A percentile compares a stretch with the other conserved stretches of the same genome.
Evolutionary conservation across 2,888 invertebrate species (phyloP).

Genomic region (Plagodis pulveraria): DNA sequence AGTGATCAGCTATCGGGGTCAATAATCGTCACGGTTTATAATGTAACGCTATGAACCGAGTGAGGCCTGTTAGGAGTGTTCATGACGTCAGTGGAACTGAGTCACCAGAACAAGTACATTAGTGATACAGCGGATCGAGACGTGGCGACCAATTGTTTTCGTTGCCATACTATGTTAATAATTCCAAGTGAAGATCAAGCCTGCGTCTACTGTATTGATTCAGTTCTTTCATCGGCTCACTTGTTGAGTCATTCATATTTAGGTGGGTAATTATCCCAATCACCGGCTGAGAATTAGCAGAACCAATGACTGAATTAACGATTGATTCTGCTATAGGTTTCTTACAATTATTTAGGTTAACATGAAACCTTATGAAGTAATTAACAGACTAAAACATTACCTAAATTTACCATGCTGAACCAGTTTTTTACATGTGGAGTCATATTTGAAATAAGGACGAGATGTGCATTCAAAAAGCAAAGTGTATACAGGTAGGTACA

Average conservation of each 20-base stretch:
- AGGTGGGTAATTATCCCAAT: slow-evolving; percentile 2
- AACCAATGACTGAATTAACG: no score
- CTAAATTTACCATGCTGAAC: no score
- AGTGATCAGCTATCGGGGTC: slow-evolving; percentile 47
- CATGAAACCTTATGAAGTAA: no score
- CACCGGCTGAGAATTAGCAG: no score
- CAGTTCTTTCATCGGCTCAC: slow-evolving; percentile 12
- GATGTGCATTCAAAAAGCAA: no score
- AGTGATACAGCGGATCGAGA: slow-evolving; percentile 54
- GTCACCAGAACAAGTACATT: slow-evolving; percentile 55
- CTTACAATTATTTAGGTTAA: no score
- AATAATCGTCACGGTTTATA: slow-evolving; percentile 56
- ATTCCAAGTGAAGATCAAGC: slow-evolving; percentile 39
- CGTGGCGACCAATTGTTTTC: slow-evolving; percentile 59
- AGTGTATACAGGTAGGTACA: no score
- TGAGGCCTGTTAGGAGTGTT: slow-evolving; percentile 49
- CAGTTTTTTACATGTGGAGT: no score
- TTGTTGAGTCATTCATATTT: slow-evolving; percentile 13
- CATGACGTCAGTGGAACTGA: slow-evolving; percentile 64
- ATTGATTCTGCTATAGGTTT: no score
- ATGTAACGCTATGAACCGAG: slow-evolving; percentile 45
- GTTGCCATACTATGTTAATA: slow-evolving; percentile 40
- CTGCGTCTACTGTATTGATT: slow-evolving; percentile 27
- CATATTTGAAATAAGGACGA: no score
- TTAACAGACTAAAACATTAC: no score